Evolutionary conservation across 2,113 vertebrate genomes (phyloP), one percentile per base, ranked within the genome.

Genomic region (Actinemys pallida): DNA sequence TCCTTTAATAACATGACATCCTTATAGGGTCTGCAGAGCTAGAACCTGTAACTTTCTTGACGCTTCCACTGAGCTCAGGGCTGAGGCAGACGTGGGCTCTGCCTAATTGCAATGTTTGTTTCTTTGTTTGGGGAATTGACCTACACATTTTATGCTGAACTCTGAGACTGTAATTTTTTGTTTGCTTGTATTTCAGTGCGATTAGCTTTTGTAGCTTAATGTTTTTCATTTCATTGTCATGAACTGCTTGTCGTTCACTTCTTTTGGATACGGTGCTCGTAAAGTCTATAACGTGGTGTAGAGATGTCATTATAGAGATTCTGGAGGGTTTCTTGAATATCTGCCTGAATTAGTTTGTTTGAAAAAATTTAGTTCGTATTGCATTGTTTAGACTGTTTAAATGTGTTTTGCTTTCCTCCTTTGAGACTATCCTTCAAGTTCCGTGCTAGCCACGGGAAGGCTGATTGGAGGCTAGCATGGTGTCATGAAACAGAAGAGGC

Each of bases 1-100:
- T 90, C 86, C 80, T 91, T 95, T 93, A 97, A 94, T 88, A 93
- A 89, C 25, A 65, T 91, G 87, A 54, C 90, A 79, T 96, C 94
- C 91, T 97, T 93, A 90, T 89, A 5, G 19, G 79, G 57, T 81
- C 83, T 8, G 69, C 93, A 84, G 86, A 95, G 94, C 76, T 65
- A 76, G 93, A 42, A 78, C 57, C 69, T 80, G 69, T 90, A 82
- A 79, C 85, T 90, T 91, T 57, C 35, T 86, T 45, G 75, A 52
- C 7, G 50, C 72, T 93, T 94, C 88, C 0, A 0, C 87, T 86
- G 94, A 95, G 94, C 45, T 85, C 45, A 57, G 42, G 83, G 53
- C 93, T 24, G 6, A 65, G 78, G 81, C 80, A 56, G 31, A 93
- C 75, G 35, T 56, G 50, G 91, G 59, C 86, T 53, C 24, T 75